phyloP scores from a whole-genome alignment of 2,113 vertebrate species.

The Nibea albiflora region DNA sequence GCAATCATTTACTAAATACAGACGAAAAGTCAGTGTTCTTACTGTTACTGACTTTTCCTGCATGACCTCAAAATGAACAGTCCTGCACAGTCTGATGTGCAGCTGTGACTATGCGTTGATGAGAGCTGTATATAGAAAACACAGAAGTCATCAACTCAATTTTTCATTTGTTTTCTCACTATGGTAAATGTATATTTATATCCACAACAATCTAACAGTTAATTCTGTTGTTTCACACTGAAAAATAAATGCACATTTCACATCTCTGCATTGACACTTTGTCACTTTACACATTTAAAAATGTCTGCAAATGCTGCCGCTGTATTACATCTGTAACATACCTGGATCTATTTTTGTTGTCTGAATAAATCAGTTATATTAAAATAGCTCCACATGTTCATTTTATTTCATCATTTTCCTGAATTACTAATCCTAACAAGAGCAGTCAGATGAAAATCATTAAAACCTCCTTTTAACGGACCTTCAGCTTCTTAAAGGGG shows the following conservation, averaged over 20 bases:
- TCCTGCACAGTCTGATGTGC: background rate
- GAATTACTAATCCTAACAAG: conserved; percentile 1
- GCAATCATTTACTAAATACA: background rate
- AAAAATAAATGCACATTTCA: background rate
- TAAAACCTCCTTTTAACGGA: conserved; percentile 28
- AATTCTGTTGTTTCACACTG: background rate
- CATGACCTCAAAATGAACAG: background rate
- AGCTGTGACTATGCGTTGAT: background rate
- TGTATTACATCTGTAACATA: background rate
- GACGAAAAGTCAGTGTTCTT: background rate
- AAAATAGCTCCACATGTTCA: conserved; percentile 11
- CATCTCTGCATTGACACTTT: too few species aligned
- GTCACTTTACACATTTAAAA: too few species aligned
- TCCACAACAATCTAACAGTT: background rate
- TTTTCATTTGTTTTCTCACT: background rate
- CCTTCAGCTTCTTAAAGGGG: conserved; percentile 1
- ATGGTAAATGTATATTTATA: background rate
- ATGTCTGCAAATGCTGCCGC: too few species aligned
- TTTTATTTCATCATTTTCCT: background rate
- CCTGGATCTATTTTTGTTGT: background rate
- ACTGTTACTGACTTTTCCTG: background rate
- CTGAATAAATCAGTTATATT: conserved; percentile 14
- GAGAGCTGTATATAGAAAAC: background rate
- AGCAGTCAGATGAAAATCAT: conserved; percentile 20
- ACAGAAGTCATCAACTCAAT: background rate